Conservation (phyloP, 2,888 invertebrate species). For the Chloroclystis v-ata region DNA sequence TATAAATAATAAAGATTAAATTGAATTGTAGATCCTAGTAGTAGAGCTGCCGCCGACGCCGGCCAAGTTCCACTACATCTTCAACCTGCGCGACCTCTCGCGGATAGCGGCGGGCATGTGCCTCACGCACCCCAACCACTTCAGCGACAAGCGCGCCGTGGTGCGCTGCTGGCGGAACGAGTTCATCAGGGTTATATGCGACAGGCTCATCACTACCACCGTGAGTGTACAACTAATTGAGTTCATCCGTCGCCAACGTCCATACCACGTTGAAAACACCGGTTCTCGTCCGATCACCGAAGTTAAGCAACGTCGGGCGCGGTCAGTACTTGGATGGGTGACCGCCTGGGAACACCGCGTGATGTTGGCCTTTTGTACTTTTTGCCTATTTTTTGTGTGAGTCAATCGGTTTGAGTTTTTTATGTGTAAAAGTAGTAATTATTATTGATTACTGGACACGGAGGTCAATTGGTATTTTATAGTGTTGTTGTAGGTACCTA, state of each 20-base stretch:
- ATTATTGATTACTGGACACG: no score
- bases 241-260: constrained; percentile 10
- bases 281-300: constrained; percentile 72
- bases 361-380: constrained; percentile 45
- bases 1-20: neutral
- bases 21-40: constrained; percentile 78
- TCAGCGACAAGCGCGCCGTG: constrained; percentile 82
- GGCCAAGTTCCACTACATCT: constrained; percentile 95
- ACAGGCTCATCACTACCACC: constrained; percentile 85
- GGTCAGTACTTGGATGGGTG: constrained; percentile 59
- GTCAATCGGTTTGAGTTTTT: no score
- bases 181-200: constrained; percentile 90
- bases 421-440: no score
- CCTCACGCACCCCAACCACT: constrained; percentile 84
- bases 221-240: no score
- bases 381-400: no score
- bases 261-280: constrained; percentile 26
- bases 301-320: constrained; percentile 69
- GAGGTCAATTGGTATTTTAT: no score
- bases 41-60: constrained; percentile 92
- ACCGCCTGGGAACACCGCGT: constrained; percentile 59
- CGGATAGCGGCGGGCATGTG: constrained; percentile 89
- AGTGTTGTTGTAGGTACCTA: no score
- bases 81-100: constrained; percentile 94
- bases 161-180: constrained; percentile 95